Percentiles rank a stretch among this genome's conserved stretches.
Evolutionary conservation across 2,113 vertebrate genomes (phyloP).

Genomic region (Xenus cinereus): DNA sequence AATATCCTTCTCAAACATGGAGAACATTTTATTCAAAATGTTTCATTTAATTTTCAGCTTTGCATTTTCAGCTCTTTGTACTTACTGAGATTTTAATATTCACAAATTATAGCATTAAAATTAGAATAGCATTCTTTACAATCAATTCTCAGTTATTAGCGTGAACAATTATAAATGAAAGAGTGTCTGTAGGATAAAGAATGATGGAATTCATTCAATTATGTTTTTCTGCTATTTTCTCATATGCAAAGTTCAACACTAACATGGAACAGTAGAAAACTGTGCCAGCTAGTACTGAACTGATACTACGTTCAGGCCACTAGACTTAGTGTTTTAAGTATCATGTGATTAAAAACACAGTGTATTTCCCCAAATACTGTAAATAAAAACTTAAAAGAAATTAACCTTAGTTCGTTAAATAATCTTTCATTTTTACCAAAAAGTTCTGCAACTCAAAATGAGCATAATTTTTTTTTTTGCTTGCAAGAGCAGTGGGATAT

Average conservation of each 20-base stretch:
- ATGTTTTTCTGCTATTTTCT: background rate
- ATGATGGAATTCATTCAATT: background rate
- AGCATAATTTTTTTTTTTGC: background rate
- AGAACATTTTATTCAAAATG: background rate
- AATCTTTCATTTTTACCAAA: background rate
- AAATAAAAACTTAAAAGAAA: background rate
- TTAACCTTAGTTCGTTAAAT: background rate
- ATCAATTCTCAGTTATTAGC: background rate
- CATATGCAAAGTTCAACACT: background rate
- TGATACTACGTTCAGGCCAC: background rate
- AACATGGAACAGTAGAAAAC: background rate
- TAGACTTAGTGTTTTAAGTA: background rate
- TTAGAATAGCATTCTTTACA: background rate
- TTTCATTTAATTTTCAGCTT: background rate
- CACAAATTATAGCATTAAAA: background rate
- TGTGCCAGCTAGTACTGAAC: background rate
- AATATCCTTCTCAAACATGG: background rate
- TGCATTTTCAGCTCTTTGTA: background rate
- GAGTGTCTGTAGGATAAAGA: background rate
- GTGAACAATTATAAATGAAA: background rate
- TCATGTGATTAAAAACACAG: background rate
- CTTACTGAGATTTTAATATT: background rate
- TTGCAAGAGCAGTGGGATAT: background rate
- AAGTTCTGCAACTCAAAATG: background rate
- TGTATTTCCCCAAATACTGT: background rate